These are phyloP conservation scores for Mustelus asterias DNA, from an alignment of 2,113 vertebrate genomes.

Conservation along the genomic window DNA sequence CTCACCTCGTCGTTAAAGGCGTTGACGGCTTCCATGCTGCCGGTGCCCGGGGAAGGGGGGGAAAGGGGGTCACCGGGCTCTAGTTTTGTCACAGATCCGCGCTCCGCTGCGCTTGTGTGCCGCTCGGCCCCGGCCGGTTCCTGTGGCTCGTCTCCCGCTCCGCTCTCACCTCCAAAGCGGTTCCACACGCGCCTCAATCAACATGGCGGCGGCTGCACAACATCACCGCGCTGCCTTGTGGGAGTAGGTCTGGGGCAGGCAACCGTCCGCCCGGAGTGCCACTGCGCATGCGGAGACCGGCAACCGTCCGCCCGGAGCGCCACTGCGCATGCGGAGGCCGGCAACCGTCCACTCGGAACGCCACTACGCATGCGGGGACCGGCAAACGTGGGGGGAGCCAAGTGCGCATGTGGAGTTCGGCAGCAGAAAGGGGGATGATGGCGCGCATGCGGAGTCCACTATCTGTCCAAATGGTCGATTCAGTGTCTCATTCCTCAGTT, in stretches of 20 bases:
- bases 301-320: too few relatives aligned
- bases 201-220: constrained; percentile 35
- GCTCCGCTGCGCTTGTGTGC: background rate
- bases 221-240: background rate
- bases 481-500: background rate
- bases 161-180: constrained; percentile 22
- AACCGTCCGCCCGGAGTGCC: background rate
- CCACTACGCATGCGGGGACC: too few relatives aligned
- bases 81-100: background rate
- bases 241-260: background rate
- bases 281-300: background rate
- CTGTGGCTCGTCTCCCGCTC: background rate
- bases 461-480: background rate
- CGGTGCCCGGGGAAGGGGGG: background rate
- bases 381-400: too few relatives aligned
- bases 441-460: too few relatives aligned
- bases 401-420: too few relatives aligned
- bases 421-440: too few relatives aligned
- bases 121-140: background rate
- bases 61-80: background rate
- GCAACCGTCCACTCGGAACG: background rate
- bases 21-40: constrained; percentile 34
- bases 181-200: constrained; percentile 34
- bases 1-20: constrained; percentile 37
- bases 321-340: too few relatives aligned